Evolutionary conservation across 2,113 vertebrate genomes (phyloP).

Genomic region (Sander lucioperca): DNA sequence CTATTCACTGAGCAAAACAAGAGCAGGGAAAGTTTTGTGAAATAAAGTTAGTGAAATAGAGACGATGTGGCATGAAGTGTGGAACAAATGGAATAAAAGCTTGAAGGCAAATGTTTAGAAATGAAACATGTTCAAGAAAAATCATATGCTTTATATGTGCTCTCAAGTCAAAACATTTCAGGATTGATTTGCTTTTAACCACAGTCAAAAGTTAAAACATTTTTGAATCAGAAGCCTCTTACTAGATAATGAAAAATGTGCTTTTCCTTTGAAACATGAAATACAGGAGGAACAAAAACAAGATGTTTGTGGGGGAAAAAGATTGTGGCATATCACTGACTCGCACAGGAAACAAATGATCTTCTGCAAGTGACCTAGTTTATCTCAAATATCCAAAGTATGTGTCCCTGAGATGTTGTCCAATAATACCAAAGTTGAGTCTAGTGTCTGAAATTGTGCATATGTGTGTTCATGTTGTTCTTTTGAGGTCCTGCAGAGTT

Average conservation of each 20-base stretch:
- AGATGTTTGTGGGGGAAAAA: neutral
- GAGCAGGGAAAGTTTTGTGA: slow-evolving; percentile 44
- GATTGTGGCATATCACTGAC: neutral
- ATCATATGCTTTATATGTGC: slow-evolving; percentile 7
- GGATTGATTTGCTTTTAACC: slow-evolving; percentile 8
- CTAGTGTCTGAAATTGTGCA: slow-evolving; percentile 31
- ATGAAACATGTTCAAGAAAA: neutral
- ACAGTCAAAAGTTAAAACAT: neutral
- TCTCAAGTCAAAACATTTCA: slow-evolving; percentile 26
- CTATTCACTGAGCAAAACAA: slow-evolving; percentile 17
- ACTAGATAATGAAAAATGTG: neutral
- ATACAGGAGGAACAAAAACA: neutral
- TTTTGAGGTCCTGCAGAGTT: slow-evolving; percentile 58
- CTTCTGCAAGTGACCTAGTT: slow-evolving; percentile 34
- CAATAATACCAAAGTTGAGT: slow-evolving; percentile 41
- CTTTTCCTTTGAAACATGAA: neutral
- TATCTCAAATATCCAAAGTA: slow-evolving; percentile 50
- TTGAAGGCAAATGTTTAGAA: slow-evolving; percentile 14
- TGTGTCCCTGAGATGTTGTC: slow-evolving; percentile 53
- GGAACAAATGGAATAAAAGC: slow-evolving; percentile 9
- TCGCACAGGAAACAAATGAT: slow-evolving; percentile 24
- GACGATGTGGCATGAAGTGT: slow-evolving; percentile 26
- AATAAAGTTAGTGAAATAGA: slow-evolving; percentile 19
- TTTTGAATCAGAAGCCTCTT: neutral
- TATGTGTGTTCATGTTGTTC: slow-evolving; percentile 56